Evolutionary conservation across 2,888 invertebrate species (phyloP).

Genomic region (Latrodectus hesperus): DNA sequence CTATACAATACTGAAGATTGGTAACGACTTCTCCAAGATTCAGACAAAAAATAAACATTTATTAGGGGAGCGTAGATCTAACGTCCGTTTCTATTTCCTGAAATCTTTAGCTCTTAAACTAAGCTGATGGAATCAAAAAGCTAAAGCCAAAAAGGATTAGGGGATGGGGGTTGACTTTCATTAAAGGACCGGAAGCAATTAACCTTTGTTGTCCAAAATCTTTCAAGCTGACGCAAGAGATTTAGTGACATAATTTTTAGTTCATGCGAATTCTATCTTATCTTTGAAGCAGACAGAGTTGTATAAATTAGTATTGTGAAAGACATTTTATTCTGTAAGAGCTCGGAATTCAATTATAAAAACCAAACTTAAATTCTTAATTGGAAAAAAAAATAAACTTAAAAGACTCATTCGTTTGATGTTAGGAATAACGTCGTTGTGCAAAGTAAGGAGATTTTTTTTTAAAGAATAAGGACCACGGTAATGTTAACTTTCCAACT

Average conservation of each 20-base stretch:
- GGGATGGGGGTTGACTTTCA: conserved; percentile 21
- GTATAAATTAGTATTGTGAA: conserved; percentile 44
- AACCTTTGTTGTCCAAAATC: conserved; percentile 37
- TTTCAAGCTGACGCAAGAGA: conserved; percentile 3
- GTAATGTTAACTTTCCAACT: neutral
- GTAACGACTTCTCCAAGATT: no score
- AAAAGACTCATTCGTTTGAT: no score
- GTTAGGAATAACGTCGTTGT: no score
- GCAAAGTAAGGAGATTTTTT: no score
- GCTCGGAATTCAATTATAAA: no score
- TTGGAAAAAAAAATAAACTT: no score
- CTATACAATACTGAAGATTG: no score
- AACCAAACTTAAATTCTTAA: no score
- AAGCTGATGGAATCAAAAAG: conserved; percentile 38
- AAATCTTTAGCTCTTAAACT: conserved; percentile 11
- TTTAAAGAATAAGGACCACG: no score
- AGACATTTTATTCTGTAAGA: neutral
- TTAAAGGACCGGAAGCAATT: conserved; percentile 56
- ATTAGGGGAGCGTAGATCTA: neutral
- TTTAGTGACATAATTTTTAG: neutral
- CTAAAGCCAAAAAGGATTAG: conserved; percentile 54
- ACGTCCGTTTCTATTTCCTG: conserved; percentile 33
- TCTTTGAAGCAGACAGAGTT: conserved; percentile 13
- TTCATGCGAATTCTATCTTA: conserved; percentile 2
- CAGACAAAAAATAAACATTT: neutral